phyloP scores from a whole-genome alignment of 2,888 invertebrate genomes.

The Standfussiana lucernea region DNA sequence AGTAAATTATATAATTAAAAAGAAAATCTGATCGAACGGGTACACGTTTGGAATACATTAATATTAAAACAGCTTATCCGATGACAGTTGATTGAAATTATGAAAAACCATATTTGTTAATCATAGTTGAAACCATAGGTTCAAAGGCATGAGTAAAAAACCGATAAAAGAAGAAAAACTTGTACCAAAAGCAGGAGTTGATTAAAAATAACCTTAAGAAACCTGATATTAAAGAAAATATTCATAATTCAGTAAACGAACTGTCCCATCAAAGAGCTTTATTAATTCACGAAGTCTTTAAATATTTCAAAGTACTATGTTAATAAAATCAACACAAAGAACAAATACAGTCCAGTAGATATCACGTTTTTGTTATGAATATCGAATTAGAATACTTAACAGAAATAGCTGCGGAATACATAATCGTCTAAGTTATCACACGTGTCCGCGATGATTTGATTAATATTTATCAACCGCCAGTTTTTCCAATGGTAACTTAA shows the following conservation, averaged over 20 bases:
- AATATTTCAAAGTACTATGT: conserved; percentile 21
- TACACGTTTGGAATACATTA: conserved; percentile 4
- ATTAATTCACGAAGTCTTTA: conserved; percentile 23
- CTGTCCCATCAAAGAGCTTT: neutral
- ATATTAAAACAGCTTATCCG: neutral
- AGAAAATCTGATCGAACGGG: neutral
- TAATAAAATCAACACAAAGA: conserved; percentile 23
- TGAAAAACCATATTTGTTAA: conserved; percentile 7
- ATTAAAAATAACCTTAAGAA: conserved; percentile 13
- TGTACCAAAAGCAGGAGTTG: neutral
- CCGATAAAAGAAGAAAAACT: neutral
- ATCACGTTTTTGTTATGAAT: conserved; percentile 52
- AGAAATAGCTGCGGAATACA: conserved; percentile 51
- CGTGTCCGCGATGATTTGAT: conserved; percentile 42
- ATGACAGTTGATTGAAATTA: neutral
- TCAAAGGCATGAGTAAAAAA: conserved; percentile 11
- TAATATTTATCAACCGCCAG: conserved; percentile 52
- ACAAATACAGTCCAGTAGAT: conserved; percentile 16
- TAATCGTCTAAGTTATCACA: conserved; percentile 47
- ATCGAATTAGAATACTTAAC: conserved; percentile 50
- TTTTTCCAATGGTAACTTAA: conserved; percentile 38
- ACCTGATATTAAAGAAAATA: neutral
- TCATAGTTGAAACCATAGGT: conserved; percentile 28
- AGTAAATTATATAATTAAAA: neutral
- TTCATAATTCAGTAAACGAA: neutral